A percentile compares a stretch with the other conserved stretches of the same genome.
Evolutionary conservation across 2,888 invertebrate species (phyloP).

Genomic region (Spatulosminthurus flaviceps): DNA sequence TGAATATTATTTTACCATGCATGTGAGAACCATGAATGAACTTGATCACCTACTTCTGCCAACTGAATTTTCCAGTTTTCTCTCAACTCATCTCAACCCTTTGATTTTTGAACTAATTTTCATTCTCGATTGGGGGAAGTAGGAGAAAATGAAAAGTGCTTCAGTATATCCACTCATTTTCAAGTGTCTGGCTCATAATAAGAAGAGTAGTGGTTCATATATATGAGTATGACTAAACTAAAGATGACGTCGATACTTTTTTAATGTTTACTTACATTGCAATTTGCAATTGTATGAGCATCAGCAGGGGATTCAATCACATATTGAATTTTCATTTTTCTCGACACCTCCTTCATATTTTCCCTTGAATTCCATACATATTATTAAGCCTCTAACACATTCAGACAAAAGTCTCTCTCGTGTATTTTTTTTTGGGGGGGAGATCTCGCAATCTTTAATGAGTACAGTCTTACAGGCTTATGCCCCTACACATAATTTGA

Average conservation of each 20-base stretch:
- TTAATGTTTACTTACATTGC: not conserved
- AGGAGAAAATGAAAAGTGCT: constrained; percentile 46
- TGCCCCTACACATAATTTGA: not conserved
- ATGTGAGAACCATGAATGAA: constrained; percentile 1
- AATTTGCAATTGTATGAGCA: too few relatives aligned
- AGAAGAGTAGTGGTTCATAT: too few relatives aligned
- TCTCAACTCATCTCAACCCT: constrained; percentile 7
- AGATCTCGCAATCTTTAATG: too few relatives aligned
- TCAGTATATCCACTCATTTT: not conserved
- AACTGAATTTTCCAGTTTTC: constrained; percentile 51
- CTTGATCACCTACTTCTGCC: constrained; percentile 52
- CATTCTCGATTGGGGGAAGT: constrained; percentile 49
- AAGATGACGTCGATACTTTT: not conserved
- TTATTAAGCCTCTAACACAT: too few relatives aligned
- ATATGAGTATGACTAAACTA: too few relatives aligned
- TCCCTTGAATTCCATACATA: not conserved
- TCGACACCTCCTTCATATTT: not conserved
- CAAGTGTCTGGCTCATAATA: too few relatives aligned
- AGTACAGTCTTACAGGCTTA: too few relatives aligned
- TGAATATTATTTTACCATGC: too few relatives aligned
- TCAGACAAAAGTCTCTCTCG: too few relatives aligned
- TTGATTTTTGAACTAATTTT: constrained; percentile 40
- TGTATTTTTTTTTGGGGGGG: too few relatives aligned
- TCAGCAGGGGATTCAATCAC: too few relatives aligned
- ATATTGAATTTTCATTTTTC: not conserved